A percentile compares a stretch with the other conserved stretches of the same genome.
phyloP scores from a whole-genome alignment of 2,888 invertebrate species.

The Amphipoea oculea region DNA sequence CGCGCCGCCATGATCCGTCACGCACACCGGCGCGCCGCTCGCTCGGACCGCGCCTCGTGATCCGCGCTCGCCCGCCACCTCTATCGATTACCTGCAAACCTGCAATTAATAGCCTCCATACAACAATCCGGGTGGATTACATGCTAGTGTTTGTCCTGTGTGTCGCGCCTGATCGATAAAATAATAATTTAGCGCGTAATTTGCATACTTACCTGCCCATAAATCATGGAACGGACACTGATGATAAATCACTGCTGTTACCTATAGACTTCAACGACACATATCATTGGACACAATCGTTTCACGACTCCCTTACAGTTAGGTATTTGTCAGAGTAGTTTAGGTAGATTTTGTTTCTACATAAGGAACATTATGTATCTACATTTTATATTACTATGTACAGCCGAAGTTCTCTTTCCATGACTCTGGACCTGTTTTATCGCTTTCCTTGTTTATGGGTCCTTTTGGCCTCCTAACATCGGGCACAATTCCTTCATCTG shows the following conservation, averaged over 20 bases:
- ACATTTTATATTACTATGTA: background rate
- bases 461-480: background rate
- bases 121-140: slow-evolving; percentile 87
- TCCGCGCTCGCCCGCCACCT: slow-evolving; percentile 69
- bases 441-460: background rate
- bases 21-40: slow-evolving; percentile 82
- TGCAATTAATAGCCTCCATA: slow-evolving; percentile 89
- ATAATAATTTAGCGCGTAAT: slow-evolving; percentile 72
- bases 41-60: slow-evolving; percentile 66
- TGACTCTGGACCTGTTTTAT: background rate
- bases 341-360: slow-evolving; percentile 6
- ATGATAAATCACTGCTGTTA: slow-evolving; percentile 40
- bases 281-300: slow-evolving; percentile 16
- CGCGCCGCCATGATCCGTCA: slow-evolving; percentile 90
- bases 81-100: slow-evolving; percentile 88
- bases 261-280: slow-evolving; percentile 22
- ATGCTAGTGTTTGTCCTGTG: slow-evolving; percentile 82
- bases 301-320: slow-evolving; percentile 12
- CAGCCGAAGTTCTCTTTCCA: background rate
- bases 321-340: slow-evolving; percentile 19
- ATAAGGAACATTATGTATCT: background rate
- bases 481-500: no score
- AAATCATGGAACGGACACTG: slow-evolving; percentile 45
- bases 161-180: slow-evolving; percentile 74
- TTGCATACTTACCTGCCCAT: slow-evolving; percentile 64